A percentile compares a stretch with the other conserved stretches of the same genome.
Conservation (phyloP, 2,797 vertebrate genomes). For the Furcifer pardalis region DNA sequence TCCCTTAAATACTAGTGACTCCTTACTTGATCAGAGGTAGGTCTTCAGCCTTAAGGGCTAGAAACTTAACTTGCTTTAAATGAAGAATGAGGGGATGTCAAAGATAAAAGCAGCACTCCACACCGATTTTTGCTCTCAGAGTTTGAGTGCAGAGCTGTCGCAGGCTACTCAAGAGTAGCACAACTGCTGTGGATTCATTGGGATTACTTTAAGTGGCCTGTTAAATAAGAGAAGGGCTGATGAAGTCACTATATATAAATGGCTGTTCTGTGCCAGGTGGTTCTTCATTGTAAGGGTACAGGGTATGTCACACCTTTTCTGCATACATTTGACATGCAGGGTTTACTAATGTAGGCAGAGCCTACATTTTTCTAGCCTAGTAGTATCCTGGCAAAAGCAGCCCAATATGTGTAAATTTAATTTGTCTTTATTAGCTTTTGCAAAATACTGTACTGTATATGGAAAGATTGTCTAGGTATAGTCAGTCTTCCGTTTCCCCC, state of each 20-base stretch:
- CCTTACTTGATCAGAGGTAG: not conserved
- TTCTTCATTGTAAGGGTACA: not conserved
- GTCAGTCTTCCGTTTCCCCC: not conserved
- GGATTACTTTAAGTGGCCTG: not conserved
- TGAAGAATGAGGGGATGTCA: not conserved
- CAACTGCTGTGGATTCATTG: too few species aligned
- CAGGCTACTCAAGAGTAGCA: not conserved
- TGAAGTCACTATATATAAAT: not conserved
- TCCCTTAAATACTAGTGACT: not conserved
- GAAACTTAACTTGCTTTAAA: not conserved
- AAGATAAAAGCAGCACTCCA: not conserved
- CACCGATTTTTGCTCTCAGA: too few species aligned
- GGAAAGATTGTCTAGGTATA: constrained; percentile 6
- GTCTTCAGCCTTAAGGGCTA: not conserved
- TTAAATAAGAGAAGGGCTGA: not conserved
- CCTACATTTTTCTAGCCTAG: constrained; percentile 17
- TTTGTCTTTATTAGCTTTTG: constrained; percentile 42
- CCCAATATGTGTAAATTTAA: constrained; percentile 17
- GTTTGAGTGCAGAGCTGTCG: not conserved
- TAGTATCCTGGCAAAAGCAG: constrained; percentile 31
- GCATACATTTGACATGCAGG: not conserved
- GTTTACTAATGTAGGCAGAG: not conserved
- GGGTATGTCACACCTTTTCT: not conserved
- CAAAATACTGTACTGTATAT: constrained; percentile 12
- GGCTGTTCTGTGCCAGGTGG: not conserved